Percentiles rank a stretch among this genome's conserved stretches.
These are phyloP conservation scores for Forpus xanthops DNA, from an alignment of 2,797 vertebrate genomes.

Conservation along the genomic window DNA sequence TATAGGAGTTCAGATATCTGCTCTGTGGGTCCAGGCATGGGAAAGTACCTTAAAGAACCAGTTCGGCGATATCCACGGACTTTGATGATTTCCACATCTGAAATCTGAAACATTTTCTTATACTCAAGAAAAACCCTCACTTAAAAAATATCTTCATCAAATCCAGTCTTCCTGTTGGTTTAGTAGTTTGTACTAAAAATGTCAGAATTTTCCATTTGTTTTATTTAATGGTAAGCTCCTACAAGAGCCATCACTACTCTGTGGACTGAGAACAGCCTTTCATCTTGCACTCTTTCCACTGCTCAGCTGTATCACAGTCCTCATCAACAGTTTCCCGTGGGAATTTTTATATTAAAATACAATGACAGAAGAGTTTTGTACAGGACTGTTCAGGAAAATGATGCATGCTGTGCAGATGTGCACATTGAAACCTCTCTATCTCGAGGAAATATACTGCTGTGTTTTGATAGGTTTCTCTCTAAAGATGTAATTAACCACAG, in stretches of 20 bases:
- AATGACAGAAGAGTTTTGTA: conserved; percentile 40
- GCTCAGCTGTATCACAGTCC: background rate
- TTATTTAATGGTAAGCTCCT: conserved; percentile 15
- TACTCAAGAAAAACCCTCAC: background rate
- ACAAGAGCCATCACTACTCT: background rate
- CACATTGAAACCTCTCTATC: background rate
- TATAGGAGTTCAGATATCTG: background rate
- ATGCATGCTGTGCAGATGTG: conserved; percentile 29
- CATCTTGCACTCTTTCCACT: background rate
- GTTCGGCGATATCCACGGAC: accelerated
- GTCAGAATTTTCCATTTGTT: background rate
- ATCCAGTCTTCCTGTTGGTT: background rate
- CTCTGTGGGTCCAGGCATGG: background rate
- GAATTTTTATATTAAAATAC: conserved; percentile 44
- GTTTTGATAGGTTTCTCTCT: background rate
- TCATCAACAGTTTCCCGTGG: background rate
- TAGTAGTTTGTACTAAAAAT: conserved; percentile 4
- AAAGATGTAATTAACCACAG: background rate
- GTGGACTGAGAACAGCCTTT: background rate
- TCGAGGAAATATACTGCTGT: background rate
- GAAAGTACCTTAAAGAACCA: background rate
- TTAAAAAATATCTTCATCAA: background rate
- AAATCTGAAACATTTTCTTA: background rate
- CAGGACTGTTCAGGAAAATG: background rate
- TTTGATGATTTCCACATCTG: background rate